Percentiles rank a stretch among this genome's conserved stretches.
phyloP scores from a whole-genome alignment of 2,797 vertebrate species.

The Poecile montanus region DNA sequence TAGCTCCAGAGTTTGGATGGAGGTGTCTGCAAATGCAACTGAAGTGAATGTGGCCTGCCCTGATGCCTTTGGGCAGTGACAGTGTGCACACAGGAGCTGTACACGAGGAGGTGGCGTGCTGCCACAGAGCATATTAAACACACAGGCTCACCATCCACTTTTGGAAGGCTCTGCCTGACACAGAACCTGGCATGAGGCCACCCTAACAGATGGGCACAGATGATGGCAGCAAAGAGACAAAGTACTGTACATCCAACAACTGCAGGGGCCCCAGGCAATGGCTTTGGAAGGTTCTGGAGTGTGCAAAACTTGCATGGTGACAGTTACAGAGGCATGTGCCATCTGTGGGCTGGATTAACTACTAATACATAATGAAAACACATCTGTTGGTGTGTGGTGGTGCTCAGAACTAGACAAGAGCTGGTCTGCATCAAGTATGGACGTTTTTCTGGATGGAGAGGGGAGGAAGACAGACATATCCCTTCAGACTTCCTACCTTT shows the following conservation, averaged over 20 bases:
- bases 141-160: background rate
- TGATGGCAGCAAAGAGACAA: background rate
- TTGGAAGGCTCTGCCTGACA: slow-evolving; percentile 30
- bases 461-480: background rate
- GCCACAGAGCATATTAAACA: slow-evolving; percentile 16
- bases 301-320: background rate
- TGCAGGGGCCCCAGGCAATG: background rate
- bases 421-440: background rate
- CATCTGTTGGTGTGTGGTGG: background rate
- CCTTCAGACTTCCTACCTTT: background rate
- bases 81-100: background rate
- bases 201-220: slow-evolving; percentile 61
- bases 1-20: background rate
- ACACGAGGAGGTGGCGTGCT: background rate
- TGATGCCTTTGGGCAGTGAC: background rate
- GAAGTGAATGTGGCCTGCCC: background rate
- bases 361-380: background rate
- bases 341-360: slow-evolving; percentile 56
- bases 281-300: background rate
- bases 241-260: slow-evolving; percentile 23
- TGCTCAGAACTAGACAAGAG: background rate
- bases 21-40: background rate
- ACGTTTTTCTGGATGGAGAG: background rate
- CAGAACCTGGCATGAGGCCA: slow-evolving; percentile 29
- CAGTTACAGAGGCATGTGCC: slow-evolving; percentile 25